phyloP scores from a whole-genome alignment of 1,140 invertebrate genomes.

The Limonius californicus region DNA sequence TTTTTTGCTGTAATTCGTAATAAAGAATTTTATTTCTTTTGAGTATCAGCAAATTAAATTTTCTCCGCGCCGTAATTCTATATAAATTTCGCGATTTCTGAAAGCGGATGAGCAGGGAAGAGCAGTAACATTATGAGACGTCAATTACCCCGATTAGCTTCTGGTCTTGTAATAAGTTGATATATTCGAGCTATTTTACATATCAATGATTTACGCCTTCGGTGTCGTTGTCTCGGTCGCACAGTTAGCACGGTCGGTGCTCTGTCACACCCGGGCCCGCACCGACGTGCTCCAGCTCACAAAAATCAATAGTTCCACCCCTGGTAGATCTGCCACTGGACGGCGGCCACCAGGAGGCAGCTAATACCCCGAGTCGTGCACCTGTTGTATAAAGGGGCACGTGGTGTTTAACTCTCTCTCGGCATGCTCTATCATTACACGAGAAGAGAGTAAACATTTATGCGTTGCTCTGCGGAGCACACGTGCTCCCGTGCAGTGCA shows the following conservation, averaged over 20 bases:
- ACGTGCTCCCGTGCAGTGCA: no score
- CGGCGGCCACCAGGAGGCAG: constrained; percentile 7
- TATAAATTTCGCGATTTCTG: background rate
- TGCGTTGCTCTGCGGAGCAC: no score
- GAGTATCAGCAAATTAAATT: no score
- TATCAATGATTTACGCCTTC: constrained; percentile 14
- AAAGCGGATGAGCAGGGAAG: background rate
- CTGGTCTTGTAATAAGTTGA: background rate
- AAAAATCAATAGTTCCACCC: constrained; percentile 14
- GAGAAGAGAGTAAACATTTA: no score
- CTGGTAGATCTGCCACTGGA: constrained; percentile 10
- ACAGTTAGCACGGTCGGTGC: constrained; percentile 5
- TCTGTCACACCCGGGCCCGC: constrained; percentile 10
- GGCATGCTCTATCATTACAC: no score
- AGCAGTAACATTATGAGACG: background rate
- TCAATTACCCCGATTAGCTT: background rate
- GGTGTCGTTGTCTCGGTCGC: constrained; percentile 8
- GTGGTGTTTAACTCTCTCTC: background rate
- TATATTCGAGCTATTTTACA: constrained; percentile 7
- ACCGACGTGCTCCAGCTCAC: constrained; percentile 11
- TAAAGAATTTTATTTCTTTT: no score
- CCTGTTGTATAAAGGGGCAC: constrained; percentile 6
- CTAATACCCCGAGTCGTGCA: background rate
- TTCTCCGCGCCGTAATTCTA: no score
- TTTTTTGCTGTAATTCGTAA: no score